Base-by-base conservation (phyloP, 2,888 invertebrate genomes). In the Oscheius sp. region DNA sequence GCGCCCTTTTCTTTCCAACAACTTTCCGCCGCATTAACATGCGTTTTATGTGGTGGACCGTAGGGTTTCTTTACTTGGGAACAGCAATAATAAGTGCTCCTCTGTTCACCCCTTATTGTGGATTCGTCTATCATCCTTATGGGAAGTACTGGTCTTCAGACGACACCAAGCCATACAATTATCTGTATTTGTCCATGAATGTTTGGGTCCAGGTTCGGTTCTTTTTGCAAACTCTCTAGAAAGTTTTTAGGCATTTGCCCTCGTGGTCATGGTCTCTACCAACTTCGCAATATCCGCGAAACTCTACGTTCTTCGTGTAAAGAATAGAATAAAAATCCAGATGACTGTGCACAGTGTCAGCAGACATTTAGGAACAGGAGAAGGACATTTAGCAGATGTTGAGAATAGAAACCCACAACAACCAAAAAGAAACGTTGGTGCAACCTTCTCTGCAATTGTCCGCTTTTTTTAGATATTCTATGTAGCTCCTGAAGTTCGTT, bases 101-200 rank as follows among this genome's bases (percentile, higher is more conserved):
- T 41, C 9, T 61, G 1, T 61, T 61, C 25, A 61, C 61, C n/a
- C 61, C 61, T 1, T 61, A 43, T 3, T 61, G 61, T n/a, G 61
- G 61, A 12, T 61, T 61, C 23, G 25, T 61, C 43, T 61, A 43
- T 18, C 25, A 43, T 43, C 16, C n/a, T 18, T 41, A 61, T 7
- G 25, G 25, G 43, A 61, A 61, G 21, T 61, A 43, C 18, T 61
- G 61, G 61, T 43, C 41, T 21, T 18, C 21, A 41, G 61, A 61
- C 18, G 2, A 3, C 18, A n/a, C 21, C 18, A 61, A 41, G 0
- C 61, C 61, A 12, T 61, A 61, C 45, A 45, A 41, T 13, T 41
- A 18, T 7, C 9, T 61, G 1, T 61, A 61, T 43, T 25, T 43
- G 21, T 5, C 43, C 18, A 18, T 43, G 16, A 61, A 61, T 41